Conservation (phyloP, 2,888 invertebrate genomes). For the Drosophila anceps region DNA sequence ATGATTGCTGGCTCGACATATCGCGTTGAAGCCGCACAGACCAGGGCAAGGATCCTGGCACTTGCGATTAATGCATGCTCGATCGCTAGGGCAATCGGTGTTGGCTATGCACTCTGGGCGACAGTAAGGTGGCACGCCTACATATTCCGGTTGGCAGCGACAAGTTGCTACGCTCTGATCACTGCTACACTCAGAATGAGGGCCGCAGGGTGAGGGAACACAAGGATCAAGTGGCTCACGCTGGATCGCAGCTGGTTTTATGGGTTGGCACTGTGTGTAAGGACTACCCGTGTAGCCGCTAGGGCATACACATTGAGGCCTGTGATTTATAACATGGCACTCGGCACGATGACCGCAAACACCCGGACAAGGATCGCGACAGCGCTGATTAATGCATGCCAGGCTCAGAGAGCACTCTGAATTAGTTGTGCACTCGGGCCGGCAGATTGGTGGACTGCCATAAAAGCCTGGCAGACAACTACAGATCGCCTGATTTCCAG, state of each 20-base stretch:
- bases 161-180: constrained; percentile 90
- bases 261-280: constrained; percentile 87
- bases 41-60: constrained; percentile 92
- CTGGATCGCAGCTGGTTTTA: constrained; percentile 38
- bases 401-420: constrained; percentile 89
- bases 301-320: constrained; percentile 90
- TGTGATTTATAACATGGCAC: constrained; percentile 90
- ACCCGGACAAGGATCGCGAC: constrained; percentile 90
- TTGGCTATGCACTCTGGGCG: constrained; percentile 91
- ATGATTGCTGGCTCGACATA: constrained; percentile 91
- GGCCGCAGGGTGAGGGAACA: constrained; percentile 89
- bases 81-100: constrained; percentile 89
- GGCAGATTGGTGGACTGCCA: constrained; percentile 90
- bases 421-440: constrained; percentile 90
- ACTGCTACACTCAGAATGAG: constrained; percentile 90
- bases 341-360: constrained; percentile 89
- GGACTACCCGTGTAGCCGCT: constrained; percentile 89
- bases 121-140: constrained; percentile 90
- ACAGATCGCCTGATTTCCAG: constrained; percentile 88
- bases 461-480: constrained; percentile 88
- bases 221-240: constrained; percentile 85
- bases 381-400: constrained; percentile 90
- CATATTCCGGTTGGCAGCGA: constrained; percentile 89
- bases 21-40: constrained; percentile 90
- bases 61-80: constrained; percentile 91